Conservation (phyloP, 2,888 invertebrate genomes). For the Sinopyrophorus schimmeli region DNA sequence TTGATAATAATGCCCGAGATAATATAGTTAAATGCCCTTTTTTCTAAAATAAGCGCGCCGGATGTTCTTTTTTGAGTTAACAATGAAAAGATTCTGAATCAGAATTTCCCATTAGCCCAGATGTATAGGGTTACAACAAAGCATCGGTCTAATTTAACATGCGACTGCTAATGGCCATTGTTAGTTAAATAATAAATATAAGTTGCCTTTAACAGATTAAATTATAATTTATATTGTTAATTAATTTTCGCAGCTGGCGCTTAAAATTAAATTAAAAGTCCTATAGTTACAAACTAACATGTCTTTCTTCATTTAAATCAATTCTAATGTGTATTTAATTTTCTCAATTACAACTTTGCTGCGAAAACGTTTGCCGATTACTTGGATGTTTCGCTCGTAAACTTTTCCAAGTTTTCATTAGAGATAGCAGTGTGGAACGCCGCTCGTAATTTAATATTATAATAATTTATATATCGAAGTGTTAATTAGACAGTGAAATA, state of each 20-base stretch:
- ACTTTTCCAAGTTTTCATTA: no score
- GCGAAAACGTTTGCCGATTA: background rate
- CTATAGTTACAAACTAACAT: slow-evolving; percentile 2
- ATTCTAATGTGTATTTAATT: slow-evolving; percentile 13
- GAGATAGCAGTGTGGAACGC: no score
- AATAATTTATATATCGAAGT: no score
- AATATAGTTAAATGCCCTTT: slow-evolving; percentile 34
- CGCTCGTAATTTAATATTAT: no score
- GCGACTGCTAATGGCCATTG: slow-evolving; percentile 17
- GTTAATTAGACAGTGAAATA: no score
- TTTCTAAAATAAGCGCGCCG: slow-evolving; percentile 36
- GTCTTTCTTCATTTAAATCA: no score
- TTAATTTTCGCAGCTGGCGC: slow-evolving; percentile 10
- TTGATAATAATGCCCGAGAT: slow-evolving; percentile 25
- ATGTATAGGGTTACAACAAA: slow-evolving; percentile 27
- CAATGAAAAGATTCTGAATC: slow-evolving; percentile 43
- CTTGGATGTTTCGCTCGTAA: no score
- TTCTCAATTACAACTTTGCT: slow-evolving; percentile 2
- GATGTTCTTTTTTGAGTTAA: slow-evolving; percentile 40
- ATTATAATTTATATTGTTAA: slow-evolving; percentile 18
- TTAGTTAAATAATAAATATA: slow-evolving; percentile 21
- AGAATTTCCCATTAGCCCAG: slow-evolving; percentile 45
- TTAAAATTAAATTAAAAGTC: slow-evolving; percentile 10
- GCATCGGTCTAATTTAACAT: slow-evolving; percentile 16
- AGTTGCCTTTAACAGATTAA: slow-evolving; percentile 13